A percentile compares a stretch with the other conserved stretches of the same genome.
These are phyloP conservation scores for Bubo bubo DNA, from an alignment of 2,113 vertebrate species.

Conservation along the genomic window DNA sequence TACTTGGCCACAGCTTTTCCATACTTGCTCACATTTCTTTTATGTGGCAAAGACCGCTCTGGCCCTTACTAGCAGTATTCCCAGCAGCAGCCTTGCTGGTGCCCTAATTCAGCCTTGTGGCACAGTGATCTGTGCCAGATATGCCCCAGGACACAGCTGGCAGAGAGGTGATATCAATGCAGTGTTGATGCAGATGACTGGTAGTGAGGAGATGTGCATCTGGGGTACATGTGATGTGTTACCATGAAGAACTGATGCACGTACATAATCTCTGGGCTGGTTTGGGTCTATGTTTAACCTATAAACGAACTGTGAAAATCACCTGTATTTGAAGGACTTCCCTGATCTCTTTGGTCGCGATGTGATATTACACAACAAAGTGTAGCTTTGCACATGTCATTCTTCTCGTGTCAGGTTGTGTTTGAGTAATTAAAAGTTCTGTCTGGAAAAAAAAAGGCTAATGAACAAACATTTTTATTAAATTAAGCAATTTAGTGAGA, in stretches of 20 bases:
- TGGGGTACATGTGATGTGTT: fast-evolving
- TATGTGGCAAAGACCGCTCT: background rate
- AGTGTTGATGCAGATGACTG: background rate
- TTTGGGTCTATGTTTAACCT: background rate
- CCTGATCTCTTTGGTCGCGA: background rate
- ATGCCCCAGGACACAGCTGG: background rate
- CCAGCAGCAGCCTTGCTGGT: background rate
- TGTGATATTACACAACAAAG: fast-evolving
- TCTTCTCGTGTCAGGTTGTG: background rate
- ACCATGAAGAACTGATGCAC: background rate
- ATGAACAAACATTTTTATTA: background rate
- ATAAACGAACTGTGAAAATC: background rate
- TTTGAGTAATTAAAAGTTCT: background rate
- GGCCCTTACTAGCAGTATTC: background rate
- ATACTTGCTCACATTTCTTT: background rate
- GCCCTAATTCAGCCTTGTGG: background rate
- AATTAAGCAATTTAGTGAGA: background rate
- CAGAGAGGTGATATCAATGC: background rate
- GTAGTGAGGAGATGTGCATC: background rate
- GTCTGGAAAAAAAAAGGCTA: background rate
- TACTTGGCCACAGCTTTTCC: background rate
- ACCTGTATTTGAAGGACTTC: background rate
- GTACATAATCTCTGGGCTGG: background rate
- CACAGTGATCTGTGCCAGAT: background rate
- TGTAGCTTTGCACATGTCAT: background rate